Conservation (phyloP, 2,797 vertebrate genomes). For the Acrocephalus scirpaceus region DNA sequence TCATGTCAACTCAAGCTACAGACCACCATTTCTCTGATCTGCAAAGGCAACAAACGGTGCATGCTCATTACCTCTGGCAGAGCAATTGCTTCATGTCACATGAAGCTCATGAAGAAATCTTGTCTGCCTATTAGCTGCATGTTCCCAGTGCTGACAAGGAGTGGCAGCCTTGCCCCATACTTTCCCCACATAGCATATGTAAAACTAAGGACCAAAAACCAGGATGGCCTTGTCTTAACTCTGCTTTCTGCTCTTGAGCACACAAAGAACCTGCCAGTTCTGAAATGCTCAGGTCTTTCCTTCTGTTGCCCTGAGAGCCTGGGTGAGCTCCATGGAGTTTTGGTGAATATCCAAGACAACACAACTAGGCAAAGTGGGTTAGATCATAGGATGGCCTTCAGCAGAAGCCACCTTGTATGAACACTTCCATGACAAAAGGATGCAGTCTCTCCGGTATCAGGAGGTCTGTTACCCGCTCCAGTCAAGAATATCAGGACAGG, state of each 20-base stretch:
- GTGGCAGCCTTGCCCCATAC: constrained; percentile 8
- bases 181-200: rapidly evolving
- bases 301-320: neutral
- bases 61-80: neutral
- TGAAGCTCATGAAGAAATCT: neutral
- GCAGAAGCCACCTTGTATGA: neutral
- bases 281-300: neutral
- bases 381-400: neutral
- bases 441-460: neutral
- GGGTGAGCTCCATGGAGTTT: neutral
- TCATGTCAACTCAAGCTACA: neutral
- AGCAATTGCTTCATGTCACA: neutral
- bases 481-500: neutral
- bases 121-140: neutral
- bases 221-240: neutral
- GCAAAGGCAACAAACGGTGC: neutral
- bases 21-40: neutral
- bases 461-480: neutral
- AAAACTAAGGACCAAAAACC: neutral
- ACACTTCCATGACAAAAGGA: neutral
- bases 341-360: neutral
- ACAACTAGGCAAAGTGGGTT: neutral
- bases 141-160: neutral
- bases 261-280: neutral
- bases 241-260: neutral